phyloP scores from a whole-genome alignment of 2,113 vertebrate species.

The Balaeniceps rex region DNA sequence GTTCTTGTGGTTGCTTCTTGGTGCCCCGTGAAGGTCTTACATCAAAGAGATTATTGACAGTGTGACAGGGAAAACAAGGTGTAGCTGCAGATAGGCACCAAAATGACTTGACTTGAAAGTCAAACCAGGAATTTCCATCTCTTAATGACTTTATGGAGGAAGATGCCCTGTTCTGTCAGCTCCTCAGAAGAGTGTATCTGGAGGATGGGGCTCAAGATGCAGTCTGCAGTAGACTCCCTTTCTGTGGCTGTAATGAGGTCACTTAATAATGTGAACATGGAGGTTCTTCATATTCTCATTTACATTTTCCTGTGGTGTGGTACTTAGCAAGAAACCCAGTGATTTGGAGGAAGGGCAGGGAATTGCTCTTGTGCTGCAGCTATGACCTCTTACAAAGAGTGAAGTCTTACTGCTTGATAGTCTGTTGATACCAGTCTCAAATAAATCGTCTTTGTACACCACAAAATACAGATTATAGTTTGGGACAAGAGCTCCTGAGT shows the following conservation, averaged over 20 bases:
- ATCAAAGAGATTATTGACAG: not conserved
- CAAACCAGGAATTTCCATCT: not conserved
- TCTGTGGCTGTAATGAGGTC: not conserved
- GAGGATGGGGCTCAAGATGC: not conserved
- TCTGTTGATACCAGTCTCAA: not conserved
- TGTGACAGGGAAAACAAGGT: not conserved
- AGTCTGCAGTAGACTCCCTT: not conserved
- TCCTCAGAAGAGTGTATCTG: not conserved
- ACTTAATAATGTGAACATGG: not conserved
- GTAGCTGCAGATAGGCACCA: not conserved
- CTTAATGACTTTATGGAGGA: not conserved
- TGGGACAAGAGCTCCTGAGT: not conserved
- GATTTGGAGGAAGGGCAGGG: not conserved
- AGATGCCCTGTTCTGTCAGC: too few relatives aligned
- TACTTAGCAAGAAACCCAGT: not conserved
- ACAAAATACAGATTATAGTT: not conserved
- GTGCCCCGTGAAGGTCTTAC: not conserved
- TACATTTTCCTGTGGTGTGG: not conserved
- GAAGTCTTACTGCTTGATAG: not conserved
- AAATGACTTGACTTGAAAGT: not conserved
- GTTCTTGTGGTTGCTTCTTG: not conserved
- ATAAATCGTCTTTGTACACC: not conserved
- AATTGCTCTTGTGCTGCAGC: not conserved
- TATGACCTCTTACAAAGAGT: not conserved
- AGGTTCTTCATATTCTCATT: not conserved